phyloP scores from a whole-genome alignment of 2,113 vertebrate species.

The Poeciliopsis prolifica region DNA sequence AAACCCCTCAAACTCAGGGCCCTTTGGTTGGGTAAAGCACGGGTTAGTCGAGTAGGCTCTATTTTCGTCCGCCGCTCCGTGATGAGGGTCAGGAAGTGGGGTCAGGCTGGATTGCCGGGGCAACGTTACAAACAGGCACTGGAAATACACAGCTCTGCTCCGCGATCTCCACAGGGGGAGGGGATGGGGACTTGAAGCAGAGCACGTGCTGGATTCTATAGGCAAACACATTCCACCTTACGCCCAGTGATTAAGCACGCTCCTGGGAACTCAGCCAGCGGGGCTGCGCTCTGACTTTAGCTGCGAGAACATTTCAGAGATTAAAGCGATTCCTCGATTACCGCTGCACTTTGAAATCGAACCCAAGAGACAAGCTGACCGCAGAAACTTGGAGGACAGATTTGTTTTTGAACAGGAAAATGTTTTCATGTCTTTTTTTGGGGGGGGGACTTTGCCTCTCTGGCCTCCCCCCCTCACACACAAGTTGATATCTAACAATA shows the following conservation, averaged over 20 bases:
- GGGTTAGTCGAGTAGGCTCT: conserved; percentile 18
- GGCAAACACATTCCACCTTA: conserved; percentile 1
- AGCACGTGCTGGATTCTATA: conserved; percentile 24
- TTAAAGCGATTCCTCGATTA: conserved; percentile 11
- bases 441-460: background rate
- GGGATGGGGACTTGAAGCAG: background rate
- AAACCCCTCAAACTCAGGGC: conserved; percentile 35
- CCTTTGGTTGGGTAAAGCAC: conserved; percentile 6
- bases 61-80: conserved; percentile 60
- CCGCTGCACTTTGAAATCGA: conserved; percentile 2
- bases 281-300: background rate
- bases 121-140: conserved; percentile 71
- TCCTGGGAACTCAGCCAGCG: background rate
- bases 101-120: conserved; percentile 44
- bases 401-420: background rate
- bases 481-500: background rate
- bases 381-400: background rate
- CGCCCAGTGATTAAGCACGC: background rate
- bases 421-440: background rate
- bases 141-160: conserved; percentile 41
- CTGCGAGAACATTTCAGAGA: conserved; percentile 1
- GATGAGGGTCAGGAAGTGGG: conserved; percentile 15
- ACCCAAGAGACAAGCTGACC: background rate
- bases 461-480: background rate
- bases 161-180: conserved; percentile 18